These are phyloP conservation scores for Volucella bombylans DNA, from an alignment of 2,888 invertebrate genomes.

Conservation along the genomic window DNA sequence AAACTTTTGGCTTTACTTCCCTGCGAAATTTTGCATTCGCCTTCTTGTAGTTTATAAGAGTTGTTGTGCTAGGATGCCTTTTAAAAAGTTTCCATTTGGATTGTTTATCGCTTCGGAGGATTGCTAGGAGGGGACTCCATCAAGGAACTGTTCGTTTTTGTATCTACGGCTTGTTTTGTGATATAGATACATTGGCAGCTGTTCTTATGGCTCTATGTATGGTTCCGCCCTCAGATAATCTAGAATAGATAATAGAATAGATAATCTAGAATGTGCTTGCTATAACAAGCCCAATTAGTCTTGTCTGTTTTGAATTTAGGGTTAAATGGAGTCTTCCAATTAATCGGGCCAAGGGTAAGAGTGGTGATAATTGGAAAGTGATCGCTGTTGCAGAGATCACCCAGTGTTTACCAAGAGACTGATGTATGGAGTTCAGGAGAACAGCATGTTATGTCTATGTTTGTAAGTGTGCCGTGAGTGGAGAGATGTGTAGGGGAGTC, in stretches of 20 bases:
- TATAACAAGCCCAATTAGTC: conserved; percentile 20
- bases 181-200: conserved; percentile 22
- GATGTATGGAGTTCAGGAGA: conserved; percentile 24
- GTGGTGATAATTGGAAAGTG: conserved; percentile 40
- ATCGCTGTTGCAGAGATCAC: conserved; percentile 44
- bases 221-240: neutral
- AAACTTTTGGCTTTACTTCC: neutral
- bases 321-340: neutral
- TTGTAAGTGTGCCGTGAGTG: conserved; percentile 31
- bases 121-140: conserved; percentile 1
- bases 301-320: conserved; percentile 41
- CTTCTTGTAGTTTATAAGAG: conserved; percentile 3
- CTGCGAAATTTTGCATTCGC: conserved; percentile 2
- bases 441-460: conserved; percentile 35
- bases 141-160: neutral
- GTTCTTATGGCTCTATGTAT: conserved; percentile 12
- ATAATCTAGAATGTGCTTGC: conserved; percentile 15
- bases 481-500: conserved; percentile 32
- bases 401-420: conserved; percentile 15
- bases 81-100: neutral
- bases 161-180: neutral
- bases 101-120: neutral
- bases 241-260: conserved; percentile 1
- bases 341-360: neutral
- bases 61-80: neutral